These are phyloP conservation scores for Macquaria ambigua DNA, from an alignment of 2,113 vertebrate species.

Conservation along the genomic window DNA sequence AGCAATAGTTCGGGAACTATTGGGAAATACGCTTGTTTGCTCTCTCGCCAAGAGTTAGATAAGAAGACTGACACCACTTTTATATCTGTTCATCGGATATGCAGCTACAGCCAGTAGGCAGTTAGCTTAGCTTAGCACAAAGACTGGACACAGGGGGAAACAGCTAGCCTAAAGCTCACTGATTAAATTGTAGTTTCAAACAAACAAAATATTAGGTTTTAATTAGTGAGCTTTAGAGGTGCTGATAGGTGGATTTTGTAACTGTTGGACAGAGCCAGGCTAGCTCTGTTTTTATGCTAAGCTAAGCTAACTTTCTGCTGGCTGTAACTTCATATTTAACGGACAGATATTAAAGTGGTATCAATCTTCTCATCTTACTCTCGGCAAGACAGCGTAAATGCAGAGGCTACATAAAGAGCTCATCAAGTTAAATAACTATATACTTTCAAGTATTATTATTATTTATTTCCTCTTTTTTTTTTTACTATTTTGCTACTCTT, in stretches of 20 bases:
- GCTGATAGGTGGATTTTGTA: background rate
- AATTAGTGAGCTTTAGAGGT: background rate
- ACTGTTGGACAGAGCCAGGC: background rate
- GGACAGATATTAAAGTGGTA: background rate
- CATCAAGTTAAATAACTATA: background rate
- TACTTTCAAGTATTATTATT: background rate
- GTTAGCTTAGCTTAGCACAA: constrained; percentile 8
- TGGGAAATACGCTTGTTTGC: background rate
- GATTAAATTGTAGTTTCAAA: background rate
- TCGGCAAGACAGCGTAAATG: background rate
- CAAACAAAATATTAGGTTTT: background rate
- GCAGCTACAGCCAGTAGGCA: background rate
- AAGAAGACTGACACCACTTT: background rate
- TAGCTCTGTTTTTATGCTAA: background rate
- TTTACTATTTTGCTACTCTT: background rate
- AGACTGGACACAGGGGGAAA: background rate
- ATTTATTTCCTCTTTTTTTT: too few relatives aligned
- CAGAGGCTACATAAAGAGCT: background rate
- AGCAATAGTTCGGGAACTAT: background rate
- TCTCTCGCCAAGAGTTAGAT: background rate
- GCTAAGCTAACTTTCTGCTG: background rate
- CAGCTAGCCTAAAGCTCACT: background rate
- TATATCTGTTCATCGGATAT: background rate
- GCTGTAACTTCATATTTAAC: too few relatives aligned
- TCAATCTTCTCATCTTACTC: background rate